Base-by-base conservation (phyloP, 2,113 vertebrate genomes). In the Clupea harengus region DNA sequence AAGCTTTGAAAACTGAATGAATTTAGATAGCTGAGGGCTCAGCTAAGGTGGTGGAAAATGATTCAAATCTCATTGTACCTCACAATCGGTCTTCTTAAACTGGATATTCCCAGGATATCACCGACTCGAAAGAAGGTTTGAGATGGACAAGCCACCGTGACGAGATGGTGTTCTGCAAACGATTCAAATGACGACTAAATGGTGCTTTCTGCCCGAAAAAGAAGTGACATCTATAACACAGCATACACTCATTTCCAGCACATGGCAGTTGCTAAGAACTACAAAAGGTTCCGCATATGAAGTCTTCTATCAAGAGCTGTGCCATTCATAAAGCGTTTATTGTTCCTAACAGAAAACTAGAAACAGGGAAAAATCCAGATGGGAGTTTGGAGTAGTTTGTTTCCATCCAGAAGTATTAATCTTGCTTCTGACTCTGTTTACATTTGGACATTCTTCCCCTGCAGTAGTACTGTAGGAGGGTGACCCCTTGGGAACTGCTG, bases 351-450 rank as follows among this genome's bases (percentile, higher is more conserved):
- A 60, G 20, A 22, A 60, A 20, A 60, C 54, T 60, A 4, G 50
- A 52, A 52, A 52, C 2, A n/a, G 25, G 72, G 25, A 32, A 5
- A 32, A 39, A 18, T 39, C 72, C 72, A 39, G 11, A 78, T 44
- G 72, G 72, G 72, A 78, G 32, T 78, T 32, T 17, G 25, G 32
- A 32, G 72, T 78, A 78, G 72, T 82, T n/a, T 88, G 89, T 88
- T 90, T 92, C 85, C 89, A 89, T 90, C 89, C 86, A 86, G 86
- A 85, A 89, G 92, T 90, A 92, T 90, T 89, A 78, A 78, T 89
- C 90, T 91, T 85, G 88, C 90, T 91, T 91, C 89, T 83, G 90
- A 88, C 84, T 86, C 89, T 94, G 92, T 93, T 94, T 94, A 93
- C 90, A 88, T 92, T 91, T 90, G 89, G 85, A 89, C 89, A 92